A percentile compares a stretch with the other conserved stretches of the same genome.
These are phyloP conservation scores for Heptranchias perlo DNA, from an alignment of 2,113 vertebrate species.

Conservation along the genomic window DNA sequence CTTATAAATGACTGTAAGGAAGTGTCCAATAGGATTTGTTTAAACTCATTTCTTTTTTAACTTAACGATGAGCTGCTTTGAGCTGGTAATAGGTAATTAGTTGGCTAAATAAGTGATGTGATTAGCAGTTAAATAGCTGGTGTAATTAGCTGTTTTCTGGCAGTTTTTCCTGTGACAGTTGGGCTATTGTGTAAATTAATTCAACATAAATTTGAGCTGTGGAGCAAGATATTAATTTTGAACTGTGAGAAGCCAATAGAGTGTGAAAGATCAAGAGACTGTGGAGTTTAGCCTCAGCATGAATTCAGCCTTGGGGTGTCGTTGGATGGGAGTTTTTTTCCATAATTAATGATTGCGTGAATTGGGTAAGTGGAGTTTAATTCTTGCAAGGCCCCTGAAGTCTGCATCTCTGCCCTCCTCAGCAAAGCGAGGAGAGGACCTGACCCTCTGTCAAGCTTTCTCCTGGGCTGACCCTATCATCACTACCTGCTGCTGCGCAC, in stretches of 20 bases:
- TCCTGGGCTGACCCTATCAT: neutral
- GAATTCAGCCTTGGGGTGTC: neutral
- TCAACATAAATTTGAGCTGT: neutral
- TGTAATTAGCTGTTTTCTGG: neutral
- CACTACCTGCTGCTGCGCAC: neutral
- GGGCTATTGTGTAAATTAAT: neutral
- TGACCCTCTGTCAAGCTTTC: neutral
- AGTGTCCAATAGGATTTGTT: neutral
- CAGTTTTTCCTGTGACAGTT: neutral
- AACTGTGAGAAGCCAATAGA: neutral
- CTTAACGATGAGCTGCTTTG: neutral
- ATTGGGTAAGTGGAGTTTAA: neutral
- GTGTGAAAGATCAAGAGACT: neutral
- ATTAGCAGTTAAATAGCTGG: constrained; percentile 9
- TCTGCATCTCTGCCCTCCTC: neutral
- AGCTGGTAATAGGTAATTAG: neutral
- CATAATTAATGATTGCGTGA: neutral
- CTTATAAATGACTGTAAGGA: neutral
- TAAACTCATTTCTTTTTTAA: neutral
- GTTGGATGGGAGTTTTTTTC: neutral
- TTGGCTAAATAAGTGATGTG: neutral
- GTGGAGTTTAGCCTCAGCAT: neutral
- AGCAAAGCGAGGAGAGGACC: neutral
- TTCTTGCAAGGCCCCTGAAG: neutral
- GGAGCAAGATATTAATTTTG: neutral